These are phyloP conservation scores for Melinopterus prodromus DNA, from an alignment of 2,888 invertebrate species.

Conservation along the genomic window DNA sequence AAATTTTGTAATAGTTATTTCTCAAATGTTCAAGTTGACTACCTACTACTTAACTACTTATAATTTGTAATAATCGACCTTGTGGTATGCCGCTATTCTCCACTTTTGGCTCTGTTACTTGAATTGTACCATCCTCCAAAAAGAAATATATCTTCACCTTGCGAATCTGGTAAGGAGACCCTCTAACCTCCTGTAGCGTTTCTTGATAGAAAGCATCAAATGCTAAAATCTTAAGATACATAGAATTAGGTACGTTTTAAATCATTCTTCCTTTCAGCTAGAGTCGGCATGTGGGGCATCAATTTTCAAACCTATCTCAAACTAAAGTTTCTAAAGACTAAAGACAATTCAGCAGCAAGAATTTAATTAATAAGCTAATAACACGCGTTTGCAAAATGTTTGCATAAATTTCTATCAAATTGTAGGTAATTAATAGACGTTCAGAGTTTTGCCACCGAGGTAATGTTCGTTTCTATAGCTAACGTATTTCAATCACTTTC, in stretches of 20 bases:
- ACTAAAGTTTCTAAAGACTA: too few relatives aligned
- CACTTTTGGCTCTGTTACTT: constrained; percentile 82
- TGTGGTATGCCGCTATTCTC: constrained; percentile 87
- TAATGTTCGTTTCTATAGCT: too few relatives aligned
- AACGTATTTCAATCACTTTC: too few relatives aligned
- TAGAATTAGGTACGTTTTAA: background rate
- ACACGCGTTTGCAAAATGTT: too few relatives aligned
- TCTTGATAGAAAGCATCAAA: constrained; percentile 85
- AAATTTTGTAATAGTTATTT: background rate
- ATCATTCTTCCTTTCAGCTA: too few relatives aligned
- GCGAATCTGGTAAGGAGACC: constrained; percentile 74
- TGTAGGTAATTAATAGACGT: too few relatives aligned
- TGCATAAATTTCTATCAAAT: too few relatives aligned
- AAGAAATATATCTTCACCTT: constrained; percentile 86
- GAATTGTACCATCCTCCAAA: constrained; percentile 91
- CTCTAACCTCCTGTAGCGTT: constrained; percentile 77
- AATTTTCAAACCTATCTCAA: too few relatives aligned
- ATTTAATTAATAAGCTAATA: too few relatives aligned
- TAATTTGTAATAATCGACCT: constrained; percentile 63
- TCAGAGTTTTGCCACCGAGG: too few relatives aligned
- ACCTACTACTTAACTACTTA: too few relatives aligned
- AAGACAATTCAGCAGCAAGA: too few relatives aligned
- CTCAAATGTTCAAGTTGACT: background rate
- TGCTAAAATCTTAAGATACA: constrained; percentile 68
- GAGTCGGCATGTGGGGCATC: background rate